Percentiles rank a stretch among this genome's conserved stretches.
These are phyloP conservation scores for Numenius phaeopus DNA, from an alignment of 2,797 vertebrate genomes.

Conservation along the genomic window DNA sequence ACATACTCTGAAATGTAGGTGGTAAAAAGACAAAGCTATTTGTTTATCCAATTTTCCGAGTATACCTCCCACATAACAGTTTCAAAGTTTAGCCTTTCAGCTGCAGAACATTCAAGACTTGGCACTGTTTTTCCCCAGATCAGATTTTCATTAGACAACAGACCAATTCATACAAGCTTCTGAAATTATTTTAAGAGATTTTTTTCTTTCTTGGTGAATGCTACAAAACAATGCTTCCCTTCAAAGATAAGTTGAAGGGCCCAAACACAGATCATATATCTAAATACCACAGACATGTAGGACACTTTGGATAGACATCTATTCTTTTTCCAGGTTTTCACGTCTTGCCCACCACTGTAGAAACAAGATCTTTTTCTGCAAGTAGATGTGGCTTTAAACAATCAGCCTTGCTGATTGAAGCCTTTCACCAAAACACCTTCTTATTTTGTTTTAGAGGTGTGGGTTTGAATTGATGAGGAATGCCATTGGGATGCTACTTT, in stretches of 20 bases:
- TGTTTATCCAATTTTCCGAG: slow-evolving; percentile 3
- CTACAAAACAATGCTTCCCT: neutral
- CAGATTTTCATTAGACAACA: neutral
- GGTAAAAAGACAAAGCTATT: neutral
- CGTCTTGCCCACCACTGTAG: neutral
- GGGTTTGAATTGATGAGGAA: neutral
- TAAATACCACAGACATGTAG: neutral
- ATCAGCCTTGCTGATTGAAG: neutral
- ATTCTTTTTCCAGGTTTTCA: neutral
- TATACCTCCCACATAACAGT: neutral
- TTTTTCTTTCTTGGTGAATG: neutral
- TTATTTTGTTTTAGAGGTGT: neutral
- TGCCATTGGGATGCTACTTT: neutral
- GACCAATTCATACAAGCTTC: neutral
- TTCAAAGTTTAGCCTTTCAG: neutral
- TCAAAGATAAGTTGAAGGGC: neutral
- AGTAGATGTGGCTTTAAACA: neutral
- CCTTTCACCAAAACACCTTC: neutral
- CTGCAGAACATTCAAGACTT: neutral
- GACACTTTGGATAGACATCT: neutral
- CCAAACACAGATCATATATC: neutral
- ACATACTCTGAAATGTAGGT: neutral
- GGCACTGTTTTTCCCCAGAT: neutral
- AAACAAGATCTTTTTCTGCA: neutral
- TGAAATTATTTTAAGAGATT: neutral